These are phyloP conservation scores for Camelus bactrianus DNA, from an alignment of 2,113 vertebrate species.

Conservation along the genomic window DNA sequence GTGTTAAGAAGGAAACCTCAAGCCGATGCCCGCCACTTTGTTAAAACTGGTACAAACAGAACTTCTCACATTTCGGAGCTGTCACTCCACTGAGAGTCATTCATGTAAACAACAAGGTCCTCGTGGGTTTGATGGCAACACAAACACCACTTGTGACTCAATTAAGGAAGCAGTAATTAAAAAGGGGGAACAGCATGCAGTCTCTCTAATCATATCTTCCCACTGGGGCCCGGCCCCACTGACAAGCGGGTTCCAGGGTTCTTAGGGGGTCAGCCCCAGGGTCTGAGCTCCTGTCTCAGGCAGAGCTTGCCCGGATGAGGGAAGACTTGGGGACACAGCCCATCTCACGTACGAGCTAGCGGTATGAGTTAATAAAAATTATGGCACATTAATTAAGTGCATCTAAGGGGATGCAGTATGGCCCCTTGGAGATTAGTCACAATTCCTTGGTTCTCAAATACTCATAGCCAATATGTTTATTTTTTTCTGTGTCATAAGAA, in stretches of 20 bases:
- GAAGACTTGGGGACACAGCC: not conserved
- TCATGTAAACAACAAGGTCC: slow-evolving; percentile 77
- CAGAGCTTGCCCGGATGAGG: not conserved
- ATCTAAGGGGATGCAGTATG: not conserved
- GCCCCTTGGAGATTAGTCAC: not conserved
- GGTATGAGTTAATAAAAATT: not conserved
- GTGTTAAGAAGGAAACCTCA: not conserved
- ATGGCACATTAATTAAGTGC: not conserved
- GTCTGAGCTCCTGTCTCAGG: not conserved
- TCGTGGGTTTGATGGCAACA: slow-evolving; percentile 80
- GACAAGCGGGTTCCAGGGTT: not conserved
- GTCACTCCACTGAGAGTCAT: slow-evolving; percentile 79
- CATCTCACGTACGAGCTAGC: not conserved
- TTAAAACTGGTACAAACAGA: slow-evolving; percentile 65
- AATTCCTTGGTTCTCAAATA: slow-evolving; percentile 7
- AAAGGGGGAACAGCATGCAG: slow-evolving; percentile 40
- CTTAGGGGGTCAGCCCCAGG: not conserved
- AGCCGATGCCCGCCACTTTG: not conserved
- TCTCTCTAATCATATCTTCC: slow-evolving; percentile 41
- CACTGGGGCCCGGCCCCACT: not conserved
- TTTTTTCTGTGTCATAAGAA: not conserved
- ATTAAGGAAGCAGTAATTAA: slow-evolving; percentile 82
- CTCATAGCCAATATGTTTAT: not conserved
- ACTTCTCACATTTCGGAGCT: slow-evolving; percentile 56
- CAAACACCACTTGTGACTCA: slow-evolving; percentile 83